These are phyloP conservation scores for Zelleria hepariella DNA, from an alignment of 2,888 invertebrate genomes.

Conservation along the genomic window DNA sequence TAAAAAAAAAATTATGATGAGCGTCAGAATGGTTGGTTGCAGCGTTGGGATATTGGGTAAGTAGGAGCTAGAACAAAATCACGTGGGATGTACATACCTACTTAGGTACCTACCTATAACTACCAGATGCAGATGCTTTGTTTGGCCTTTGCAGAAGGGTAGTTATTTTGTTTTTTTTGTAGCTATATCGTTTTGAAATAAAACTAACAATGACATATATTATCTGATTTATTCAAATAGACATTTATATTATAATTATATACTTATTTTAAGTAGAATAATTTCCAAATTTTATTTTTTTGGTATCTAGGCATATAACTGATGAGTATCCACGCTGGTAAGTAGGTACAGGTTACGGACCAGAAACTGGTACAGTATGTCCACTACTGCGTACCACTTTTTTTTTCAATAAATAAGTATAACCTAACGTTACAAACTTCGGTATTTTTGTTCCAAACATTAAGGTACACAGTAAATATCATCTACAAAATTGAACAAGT, in stretches of 20 bases:
- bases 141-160: too few relatives aligned
- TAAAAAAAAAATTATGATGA: too few relatives aligned
- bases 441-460: slow-evolving; percentile 63
- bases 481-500: slow-evolving; percentile 71
- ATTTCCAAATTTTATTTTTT: slow-evolving; percentile 64
- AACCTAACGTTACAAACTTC: slow-evolving; percentile 55
- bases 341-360: slow-evolving; percentile 11
- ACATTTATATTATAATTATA: slow-evolving; percentile 59
- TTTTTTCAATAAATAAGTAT: slow-evolving; percentile 6
- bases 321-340: slow-evolving; percentile 55
- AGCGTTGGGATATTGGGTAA: too few relatives aligned
- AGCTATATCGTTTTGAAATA: too few relatives aligned
- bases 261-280: slow-evolving; percentile 61
- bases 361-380: too few relatives aligned
- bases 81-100: too few relatives aligned
- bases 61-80: too few relatives aligned
- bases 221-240: slow-evolving; percentile 70
- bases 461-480: slow-evolving; percentile 65
- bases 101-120: too few relatives aligned
- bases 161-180: too few relatives aligned
- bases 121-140: too few relatives aligned
- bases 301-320: slow-evolving; percentile 65
- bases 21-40: too few relatives aligned
- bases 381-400: too few relatives aligned
- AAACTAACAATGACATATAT: slow-evolving; percentile 56